Base-by-base conservation (phyloP, 2,113 vertebrate genomes). In the Phaethornis superciliosus region DNA sequence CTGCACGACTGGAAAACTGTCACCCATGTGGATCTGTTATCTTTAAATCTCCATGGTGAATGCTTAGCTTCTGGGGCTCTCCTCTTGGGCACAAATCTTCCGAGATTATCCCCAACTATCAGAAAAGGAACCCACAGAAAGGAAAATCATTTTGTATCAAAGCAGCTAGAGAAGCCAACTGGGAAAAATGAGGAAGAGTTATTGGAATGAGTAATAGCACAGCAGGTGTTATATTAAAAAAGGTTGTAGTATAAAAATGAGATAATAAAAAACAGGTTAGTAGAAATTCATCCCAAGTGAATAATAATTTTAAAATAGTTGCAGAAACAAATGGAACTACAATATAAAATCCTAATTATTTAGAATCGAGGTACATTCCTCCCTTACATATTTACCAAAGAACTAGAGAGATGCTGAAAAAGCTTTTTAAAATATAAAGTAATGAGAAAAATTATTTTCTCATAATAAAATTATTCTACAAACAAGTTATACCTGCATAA, bases 301-400 rank as follows among this genome's bases (percentile, higher is more conserved):
- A 93, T 92, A 83, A 87, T 94, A 96, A 85, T 91, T 95, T 91
- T 89, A 92, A 97, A 94, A 93, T 90, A 92, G 89, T 95, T 95
- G 80, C 85, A 96, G 94, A 96, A 97, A 96, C 85, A 96, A 97
- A 96, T 81, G 65, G 89, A 96, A 94, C 95, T 96, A 91, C 91
- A 92, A 88, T 78, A 95, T 91, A 95, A 97, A 97, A 81, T 81
- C 88, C 86, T 94, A 96, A 96, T 97, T 96, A 96, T 95, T 96
- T 93, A 92, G 95, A 97, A 94, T 64, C 80, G 94, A 95, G 74
- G 87, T 81, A 92, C 74, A 75, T 94, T 90, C 58, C 75, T 80
- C 56, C 68, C 59, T 94, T 81, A 81, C 54, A 32, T 80, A 95
- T 95, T 96, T 94, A 89, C 82, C 32, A 88, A 82, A 64, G 77